Base-by-base conservation (phyloP, 2,888 invertebrate species). In the Nephrocerus scutellatus region DNA sequence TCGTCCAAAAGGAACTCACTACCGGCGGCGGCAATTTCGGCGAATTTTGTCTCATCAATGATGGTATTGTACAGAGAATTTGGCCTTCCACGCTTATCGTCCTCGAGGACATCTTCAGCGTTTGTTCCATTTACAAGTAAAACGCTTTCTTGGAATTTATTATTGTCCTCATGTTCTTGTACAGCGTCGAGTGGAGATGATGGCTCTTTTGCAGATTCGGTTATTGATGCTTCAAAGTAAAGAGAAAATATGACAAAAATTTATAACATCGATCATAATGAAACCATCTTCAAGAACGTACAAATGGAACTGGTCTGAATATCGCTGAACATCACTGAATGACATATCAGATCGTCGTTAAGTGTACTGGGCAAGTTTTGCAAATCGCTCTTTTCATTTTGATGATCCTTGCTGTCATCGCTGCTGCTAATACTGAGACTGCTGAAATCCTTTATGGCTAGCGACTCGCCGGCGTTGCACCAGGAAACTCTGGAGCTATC, bases 1-100 rank as follows among this genome's bases (percentile, higher is more conserved):
- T 88, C 87, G 47, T 86, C 86, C 20, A 88, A 70, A 21, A 87
- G 66, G 41, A 78, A 77, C 1, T 77, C 77, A 26, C 80, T 81
- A 13, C 77, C 74, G 45, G 80, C 82, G 31, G 82, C 79, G 3
- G 81, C 81, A 57, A 83, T 73, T 41, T 75, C 74, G 0, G 84
- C 85, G 52, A 87, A 86, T 53, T 84, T 82, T 3, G 58, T 55
- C 41, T 68, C 67, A 14, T 60, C 59, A 21, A 66, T 48, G 32
- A 51, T 23, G 6, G 30, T 56, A 36, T 60, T 58, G 41, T 58
- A 57, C 1, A 67, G 51, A 9, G 57, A 55, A 14, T 55, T 55
- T 2, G 68, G 66, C 39, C 62, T 59, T 28, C 62, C 62, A 4
- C 43, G 37, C 22, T 49, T 46, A 12, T 30, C 16, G 7, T 9